A percentile compares a stretch with the other conserved stretches of the same genome.
These are phyloP conservation scores for Pammene aurita DNA, from an alignment of 2,888 invertebrate species.

Conservation along the genomic window DNA sequence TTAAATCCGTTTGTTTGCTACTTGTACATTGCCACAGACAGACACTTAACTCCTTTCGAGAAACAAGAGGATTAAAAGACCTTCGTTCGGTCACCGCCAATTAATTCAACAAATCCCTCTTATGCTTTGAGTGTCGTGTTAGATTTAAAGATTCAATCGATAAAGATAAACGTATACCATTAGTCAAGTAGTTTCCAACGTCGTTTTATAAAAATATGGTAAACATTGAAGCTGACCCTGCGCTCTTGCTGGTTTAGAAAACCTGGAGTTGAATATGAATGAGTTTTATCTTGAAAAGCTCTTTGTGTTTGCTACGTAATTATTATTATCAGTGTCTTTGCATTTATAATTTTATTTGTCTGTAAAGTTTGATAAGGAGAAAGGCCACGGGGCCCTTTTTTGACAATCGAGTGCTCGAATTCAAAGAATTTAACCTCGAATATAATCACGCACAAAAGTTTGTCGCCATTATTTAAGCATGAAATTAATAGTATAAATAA, in stretches of 20 bases:
- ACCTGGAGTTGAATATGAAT: slow-evolving; percentile 9
- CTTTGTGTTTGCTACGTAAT: background rate
- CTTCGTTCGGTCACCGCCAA: background rate
- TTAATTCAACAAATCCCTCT: background rate
- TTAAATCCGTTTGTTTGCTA: too few species aligned
- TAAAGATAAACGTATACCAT: background rate
- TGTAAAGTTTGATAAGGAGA: background rate
- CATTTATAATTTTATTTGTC: background rate
- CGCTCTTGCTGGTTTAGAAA: slow-evolving; percentile 1
- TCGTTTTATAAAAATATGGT: slow-evolving; percentile 8
- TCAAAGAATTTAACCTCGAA: too few species aligned
- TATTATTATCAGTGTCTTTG: background rate
- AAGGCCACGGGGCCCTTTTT: too few species aligned
- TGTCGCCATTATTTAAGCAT: too few species aligned
- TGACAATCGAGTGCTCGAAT: too few species aligned
- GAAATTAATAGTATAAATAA: too few species aligned
- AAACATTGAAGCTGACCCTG: slow-evolving; percentile 6
- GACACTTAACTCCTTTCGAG: too few species aligned
- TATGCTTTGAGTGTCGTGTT: background rate
- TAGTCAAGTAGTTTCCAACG: background rate
- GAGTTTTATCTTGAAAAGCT: slow-evolving; percentile 1
- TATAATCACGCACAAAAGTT: too few species aligned
- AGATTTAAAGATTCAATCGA: background rate
- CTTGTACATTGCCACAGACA: too few species aligned
- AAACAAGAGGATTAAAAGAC: too few species aligned